Evolutionary conservation across 1,140 invertebrate species (phyloP), one percentile per base, ranked within the genome.

Genomic region (Cydia pomonella): DNA sequence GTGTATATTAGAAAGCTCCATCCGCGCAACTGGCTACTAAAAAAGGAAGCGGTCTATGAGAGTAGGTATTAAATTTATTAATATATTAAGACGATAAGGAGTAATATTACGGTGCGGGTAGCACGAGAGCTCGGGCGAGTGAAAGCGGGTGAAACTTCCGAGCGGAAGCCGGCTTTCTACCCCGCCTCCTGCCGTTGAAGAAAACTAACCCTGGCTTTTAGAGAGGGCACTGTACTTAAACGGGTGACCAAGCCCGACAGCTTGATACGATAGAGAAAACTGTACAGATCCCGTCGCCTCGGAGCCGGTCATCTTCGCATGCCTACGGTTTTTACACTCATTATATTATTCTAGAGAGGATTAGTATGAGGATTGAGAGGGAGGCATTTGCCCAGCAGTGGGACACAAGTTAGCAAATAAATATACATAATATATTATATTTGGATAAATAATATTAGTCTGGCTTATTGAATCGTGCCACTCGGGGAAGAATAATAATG

Each of bases 81-180:
- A 69, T 69, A 69, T 27, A 18, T 38, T 69, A 33, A 38, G 29
- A 41, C 12, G 64, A 69, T 69, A 69, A 78, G 73, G 76, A 77
- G 78, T 78, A 76, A 77, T 80, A 80, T 79, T 72, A 75, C 83
- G 75, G 80, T 75, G 72, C 83, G 75, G 80, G 75, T 87, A 79
- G 84, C 82, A 84, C 79, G 77, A 38, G 71, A 81, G 83, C 76
- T 83, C 78, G 83, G 82, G 80, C 84, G 77, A 87, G 89, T 88
- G 90, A 92, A 92, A 92, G 87, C 84, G 75, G 82, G 86, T 79
- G 85, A 90, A 90, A 90, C 88, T 83, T 84, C 82, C 82, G 81
- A 84, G 78, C 89, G 90, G 90, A 92, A 91, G 84, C 82, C 84
- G 80, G 84, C 90, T 91, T 91, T 92, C 88, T 92, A 90, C 87